Evolutionary conservation across 2,888 invertebrate species (phyloP).

Genomic region (Calameuta pallipes): DNA sequence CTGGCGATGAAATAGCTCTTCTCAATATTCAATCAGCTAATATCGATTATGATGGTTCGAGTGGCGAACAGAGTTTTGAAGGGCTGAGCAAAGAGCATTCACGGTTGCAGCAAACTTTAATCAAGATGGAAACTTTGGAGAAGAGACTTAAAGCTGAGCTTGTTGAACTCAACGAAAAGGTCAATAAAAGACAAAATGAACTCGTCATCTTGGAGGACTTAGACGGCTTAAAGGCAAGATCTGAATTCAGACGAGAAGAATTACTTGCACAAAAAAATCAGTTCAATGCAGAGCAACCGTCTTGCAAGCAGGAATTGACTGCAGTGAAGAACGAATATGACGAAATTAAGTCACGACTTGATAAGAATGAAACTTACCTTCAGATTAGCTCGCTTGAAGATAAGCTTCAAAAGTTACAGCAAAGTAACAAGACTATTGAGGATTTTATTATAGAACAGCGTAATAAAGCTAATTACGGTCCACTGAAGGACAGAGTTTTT

Average conservation of each 20-base stretch:
- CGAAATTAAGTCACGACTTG: constrained; percentile 69
- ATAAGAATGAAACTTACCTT: constrained; percentile 78
- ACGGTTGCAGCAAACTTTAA: constrained; percentile 64
- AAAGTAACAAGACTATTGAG: constrained; percentile 75
- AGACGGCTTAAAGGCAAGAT: constrained; percentile 71
- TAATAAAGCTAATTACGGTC: constrained; percentile 76
- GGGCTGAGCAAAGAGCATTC: constrained; percentile 72
- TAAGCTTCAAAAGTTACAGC: constrained; percentile 76
- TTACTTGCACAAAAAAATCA: constrained; percentile 69
- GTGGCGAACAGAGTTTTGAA: constrained; percentile 72
- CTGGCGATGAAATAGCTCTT: constrained; percentile 69
- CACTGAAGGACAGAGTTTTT: constrained; percentile 72
- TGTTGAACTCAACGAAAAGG: constrained; percentile 77
- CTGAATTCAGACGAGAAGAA: constrained; percentile 69
- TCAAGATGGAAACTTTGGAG: constrained; percentile 66
- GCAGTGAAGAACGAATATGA: constrained; percentile 69
- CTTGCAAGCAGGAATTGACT: constrained; percentile 68
- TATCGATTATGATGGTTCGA: constrained; percentile 62
- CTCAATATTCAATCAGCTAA: constrained; percentile 54
- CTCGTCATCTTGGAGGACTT: constrained; percentile 73
- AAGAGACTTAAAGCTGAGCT: constrained; percentile 70
- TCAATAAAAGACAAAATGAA: constrained; percentile 75
- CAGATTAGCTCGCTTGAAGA: constrained; percentile 78
- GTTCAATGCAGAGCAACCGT: constrained; percentile 67
- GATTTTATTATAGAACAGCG: constrained; percentile 77